Evolutionary conservation across 2,888 invertebrate species (phyloP).

Genomic region (Acleris literana): DNA sequence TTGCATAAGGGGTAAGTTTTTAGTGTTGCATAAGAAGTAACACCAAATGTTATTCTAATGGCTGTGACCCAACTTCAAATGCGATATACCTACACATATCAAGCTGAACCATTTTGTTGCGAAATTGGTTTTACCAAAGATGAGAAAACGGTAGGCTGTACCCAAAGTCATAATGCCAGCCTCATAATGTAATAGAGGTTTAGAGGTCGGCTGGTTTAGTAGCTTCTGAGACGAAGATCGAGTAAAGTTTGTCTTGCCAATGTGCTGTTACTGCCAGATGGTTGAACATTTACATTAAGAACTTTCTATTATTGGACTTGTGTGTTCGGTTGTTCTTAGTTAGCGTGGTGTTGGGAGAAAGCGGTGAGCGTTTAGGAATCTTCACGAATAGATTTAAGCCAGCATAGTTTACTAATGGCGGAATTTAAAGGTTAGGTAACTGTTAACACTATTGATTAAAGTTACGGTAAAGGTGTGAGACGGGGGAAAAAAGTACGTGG

Average conservation of each 20-base stretch:
- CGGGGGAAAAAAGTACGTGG: too few species aligned
- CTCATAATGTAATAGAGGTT: conserved; percentile 37
- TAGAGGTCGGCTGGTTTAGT: conserved; percentile 35
- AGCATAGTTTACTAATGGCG: too few species aligned
- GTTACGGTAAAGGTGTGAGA: too few species aligned
- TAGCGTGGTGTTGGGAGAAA: conserved; percentile 12
- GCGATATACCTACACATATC: too few species aligned
- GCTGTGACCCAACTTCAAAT: too few species aligned
- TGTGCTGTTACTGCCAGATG: conserved; percentile 38
- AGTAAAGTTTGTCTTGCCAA: conserved; percentile 37
- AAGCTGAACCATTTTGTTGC: neutral
- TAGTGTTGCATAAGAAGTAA: too few species aligned
- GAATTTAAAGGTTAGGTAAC: too few species aligned
- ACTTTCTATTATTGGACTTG: conserved; percentile 38
- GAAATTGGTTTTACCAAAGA: conserved; percentile 6
- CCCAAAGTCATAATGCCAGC: conserved; percentile 27
- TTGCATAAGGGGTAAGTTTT: too few species aligned
- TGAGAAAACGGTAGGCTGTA: conserved; percentile 10
- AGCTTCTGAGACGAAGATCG: conserved; percentile 33
- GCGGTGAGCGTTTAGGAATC: conserved; percentile 11
- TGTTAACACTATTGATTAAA: too few species aligned
- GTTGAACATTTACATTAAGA: conserved; percentile 38
- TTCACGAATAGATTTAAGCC: too few species aligned
- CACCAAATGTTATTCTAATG: too few species aligned
- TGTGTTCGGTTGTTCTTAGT: conserved; percentile 35